phyloP scores from a whole-genome alignment of 35 echinoderm and acorn worm species.

The Holothuria glaberrima region DNA sequence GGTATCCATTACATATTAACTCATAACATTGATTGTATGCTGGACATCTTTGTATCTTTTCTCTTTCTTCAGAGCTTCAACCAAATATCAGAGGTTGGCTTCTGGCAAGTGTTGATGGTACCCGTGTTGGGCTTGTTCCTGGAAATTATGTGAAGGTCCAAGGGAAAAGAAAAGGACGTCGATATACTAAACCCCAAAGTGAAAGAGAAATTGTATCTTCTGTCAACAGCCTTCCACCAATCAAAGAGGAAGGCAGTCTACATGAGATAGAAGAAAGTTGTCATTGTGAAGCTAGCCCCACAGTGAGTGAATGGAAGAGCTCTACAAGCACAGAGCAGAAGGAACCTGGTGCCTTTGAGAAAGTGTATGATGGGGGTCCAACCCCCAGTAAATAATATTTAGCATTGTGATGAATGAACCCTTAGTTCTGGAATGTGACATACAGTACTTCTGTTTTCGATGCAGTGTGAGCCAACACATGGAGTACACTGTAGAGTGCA shows the following conservation, averaged over 20 bases:
- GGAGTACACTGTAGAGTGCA: no score
- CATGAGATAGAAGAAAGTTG: background rate
- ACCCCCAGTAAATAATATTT: no score
- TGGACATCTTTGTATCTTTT: background rate
- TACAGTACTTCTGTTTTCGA: no score
- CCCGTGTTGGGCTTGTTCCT: constrained; percentile 79
- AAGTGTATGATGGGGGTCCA: background rate
- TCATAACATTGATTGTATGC: background rate
- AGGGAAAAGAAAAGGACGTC: constrained; percentile 79
- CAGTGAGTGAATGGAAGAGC: background rate
- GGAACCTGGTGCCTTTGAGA: constrained; percentile 9
- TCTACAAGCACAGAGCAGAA: constrained; percentile 10
- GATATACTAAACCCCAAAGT: constrained; percentile 11
- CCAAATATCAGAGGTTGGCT: constrained; percentile 93
- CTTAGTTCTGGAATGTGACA: no score
- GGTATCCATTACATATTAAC: no score
- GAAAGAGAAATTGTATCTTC: constrained; percentile 1
- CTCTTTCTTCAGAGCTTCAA: constrained; percentile 79
- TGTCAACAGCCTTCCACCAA: background rate
- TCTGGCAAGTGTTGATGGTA: constrained; percentile 79
- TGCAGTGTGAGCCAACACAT: no score
- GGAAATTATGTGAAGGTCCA: constrained; percentile 96
- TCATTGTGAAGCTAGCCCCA: no score
- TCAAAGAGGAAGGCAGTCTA: background rate
- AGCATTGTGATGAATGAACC: no score